Percentiles rank a stretch among this genome's conserved stretches.
These are phyloP conservation scores for Napeogenes inachia DNA, from an alignment of 2,888 invertebrate genomes.

Conservation along the genomic window DNA sequence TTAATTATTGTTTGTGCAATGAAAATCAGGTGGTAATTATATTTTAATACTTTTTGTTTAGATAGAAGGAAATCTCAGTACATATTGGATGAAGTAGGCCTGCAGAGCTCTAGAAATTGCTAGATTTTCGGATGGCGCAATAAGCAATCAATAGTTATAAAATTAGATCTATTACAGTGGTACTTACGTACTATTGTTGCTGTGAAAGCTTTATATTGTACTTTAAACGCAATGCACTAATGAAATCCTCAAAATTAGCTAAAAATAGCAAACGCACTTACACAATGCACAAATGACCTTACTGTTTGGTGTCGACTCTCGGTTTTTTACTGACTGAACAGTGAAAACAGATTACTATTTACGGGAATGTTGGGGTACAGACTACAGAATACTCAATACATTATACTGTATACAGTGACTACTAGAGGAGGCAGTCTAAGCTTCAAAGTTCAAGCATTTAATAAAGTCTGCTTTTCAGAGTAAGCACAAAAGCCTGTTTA, in stretches of 20 bases:
- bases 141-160: conserved; percentile 51
- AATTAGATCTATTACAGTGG: conserved; percentile 1
- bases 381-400: too few species aligned
- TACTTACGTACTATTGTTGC: conserved; percentile 22
- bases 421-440: too few species aligned
- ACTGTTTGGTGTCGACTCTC: background rate
- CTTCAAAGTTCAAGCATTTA: too few species aligned
- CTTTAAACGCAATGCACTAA: background rate
- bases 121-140: conserved; percentile 50
- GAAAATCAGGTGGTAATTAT: background rate
- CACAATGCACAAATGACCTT: background rate
- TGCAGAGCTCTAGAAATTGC: conserved; percentile 38
- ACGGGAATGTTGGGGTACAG: too few species aligned
- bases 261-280: conserved; percentile 5
- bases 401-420: too few species aligned
- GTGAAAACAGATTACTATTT: too few species aligned
- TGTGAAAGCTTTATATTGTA: background rate
- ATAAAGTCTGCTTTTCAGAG: too few species aligned
- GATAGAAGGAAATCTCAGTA: too few species aligned
- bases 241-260: conserved; percentile 12
- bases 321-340: background rate
- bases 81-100: too few species aligned
- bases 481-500: too few species aligned
- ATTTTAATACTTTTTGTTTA: too few species aligned
- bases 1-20: too few species aligned